Evolutionary conservation across 2,797 vertebrate species (phyloP).

Genomic region (Paguma larvata): DNA sequence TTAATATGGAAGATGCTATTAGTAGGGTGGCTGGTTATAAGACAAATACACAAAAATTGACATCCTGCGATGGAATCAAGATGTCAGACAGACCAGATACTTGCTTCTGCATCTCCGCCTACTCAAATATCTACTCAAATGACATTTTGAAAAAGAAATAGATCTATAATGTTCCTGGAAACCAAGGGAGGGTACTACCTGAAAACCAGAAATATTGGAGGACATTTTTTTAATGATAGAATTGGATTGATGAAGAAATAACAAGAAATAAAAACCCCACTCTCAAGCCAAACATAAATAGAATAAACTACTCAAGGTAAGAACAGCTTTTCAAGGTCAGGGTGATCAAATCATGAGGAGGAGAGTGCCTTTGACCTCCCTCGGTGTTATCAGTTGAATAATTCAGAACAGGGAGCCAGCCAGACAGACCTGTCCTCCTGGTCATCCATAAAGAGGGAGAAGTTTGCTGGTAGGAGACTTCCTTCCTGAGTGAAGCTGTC

Average conservation of each 20-base stretch:
- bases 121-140: background rate
- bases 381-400: background rate
- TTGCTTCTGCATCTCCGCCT: background rate
- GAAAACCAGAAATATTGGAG: background rate
- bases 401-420: background rate
- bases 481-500: background rate
- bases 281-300: background rate
- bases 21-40: conserved; percentile 15
- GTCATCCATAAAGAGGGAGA: background rate
- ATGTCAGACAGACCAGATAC: background rate
- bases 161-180: background rate
- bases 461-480: background rate
- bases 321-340: background rate
- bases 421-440: background rate
- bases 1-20: background rate
- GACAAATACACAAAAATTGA: background rate
- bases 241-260: conserved; percentile 11
- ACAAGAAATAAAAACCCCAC: background rate
- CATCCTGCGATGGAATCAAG: background rate
- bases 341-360: background rate
- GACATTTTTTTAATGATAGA: background rate
- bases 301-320: background rate
- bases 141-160: background rate
- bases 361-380: background rate
- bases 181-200: background rate